Evolutionary conservation across 2,888 invertebrate species (phyloP), one percentile per base, ranked within the genome.

Genomic region (Hoplodrina ambigua): DNA sequence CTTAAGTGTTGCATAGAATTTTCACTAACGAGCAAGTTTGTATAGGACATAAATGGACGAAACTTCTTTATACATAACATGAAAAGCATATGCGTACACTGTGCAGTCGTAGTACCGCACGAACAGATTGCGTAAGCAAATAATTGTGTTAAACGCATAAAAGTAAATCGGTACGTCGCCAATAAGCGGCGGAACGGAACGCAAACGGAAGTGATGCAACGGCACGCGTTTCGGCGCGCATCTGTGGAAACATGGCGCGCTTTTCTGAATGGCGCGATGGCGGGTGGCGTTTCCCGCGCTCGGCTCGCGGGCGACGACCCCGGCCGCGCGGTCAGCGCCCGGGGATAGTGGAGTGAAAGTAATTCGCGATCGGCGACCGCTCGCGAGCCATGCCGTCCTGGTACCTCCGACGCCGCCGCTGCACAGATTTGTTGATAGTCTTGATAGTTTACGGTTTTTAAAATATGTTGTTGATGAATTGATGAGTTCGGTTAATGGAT

Each of bases 311-410:
- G 84, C 95, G 94, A 88, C 94, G 95, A 94, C 92, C 95, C 93
- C 91, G 89, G 88, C 85, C 88, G 88, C 89, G 84, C 94, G 94
- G 94, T 94, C 94, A 94, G 90, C 94, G 91, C 91, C 91, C 94
- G 94, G 92, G 94, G 94, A 94, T 93, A 94, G 92, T 90, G 90
- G 91, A 96, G 96, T 95, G 96, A 96, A 96, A 96, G 96, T 96
- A 95, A 95, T 95, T 95, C 94, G 95, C 95, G 93, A 94, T 83
- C 93, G 89, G 83, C 92, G 89, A 91, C 92, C 92, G 93, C 94
- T 89, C 88, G 93, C 94, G 88, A 90, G 89, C 89, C 90, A 91
- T 92, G 93, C 93, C 91, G 86, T 90, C 93, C 91, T 92, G 91
- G 93, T 92, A 91, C 91, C 88, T 86, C 85, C 81, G 67, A 65